Percentiles rank a stretch among this genome's conserved stretches.
Conservation (phyloP, 2,888 invertebrate species). For the Archips xylosteana region DNA sequence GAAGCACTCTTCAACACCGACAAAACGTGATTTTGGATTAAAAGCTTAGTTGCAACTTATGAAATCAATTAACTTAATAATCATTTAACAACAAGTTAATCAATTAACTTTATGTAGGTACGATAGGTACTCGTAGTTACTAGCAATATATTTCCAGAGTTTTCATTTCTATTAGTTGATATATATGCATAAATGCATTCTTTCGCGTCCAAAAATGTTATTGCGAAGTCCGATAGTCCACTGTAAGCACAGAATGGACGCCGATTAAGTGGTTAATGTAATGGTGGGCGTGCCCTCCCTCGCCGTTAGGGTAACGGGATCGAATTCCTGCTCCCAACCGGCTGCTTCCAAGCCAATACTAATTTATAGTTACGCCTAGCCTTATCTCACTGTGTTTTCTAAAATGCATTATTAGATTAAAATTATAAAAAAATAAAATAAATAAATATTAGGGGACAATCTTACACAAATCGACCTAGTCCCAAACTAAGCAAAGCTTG, state of each 20-base stretch:
- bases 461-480: too few relatives aligned
- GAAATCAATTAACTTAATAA: too few relatives aligned
- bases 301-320: constrained; percentile 58
- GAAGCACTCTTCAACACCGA: too few relatives aligned
- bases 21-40: too few relatives aligned
- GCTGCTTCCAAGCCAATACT: constrained; percentile 17
- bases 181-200: background rate
- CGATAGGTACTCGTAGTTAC: too few relatives aligned
- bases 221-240: background rate
- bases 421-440: too few relatives aligned
- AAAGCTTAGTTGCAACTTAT: too few relatives aligned
- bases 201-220: background rate
- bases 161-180: background rate
- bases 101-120: too few relatives aligned
- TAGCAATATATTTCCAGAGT: too few relatives aligned
- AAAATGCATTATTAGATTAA: background rate
- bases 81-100: too few relatives aligned
- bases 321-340: constrained; percentile 49
- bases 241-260: constrained; percentile 9
- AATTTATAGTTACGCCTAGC: constrained; percentile 16
- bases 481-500: too few relatives aligned
- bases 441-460: too few relatives aligned
- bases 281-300: constrained; percentile 47
- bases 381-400: background rate
- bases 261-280: constrained; percentile 53